Evolutionary conservation across 1,140 invertebrate genomes (phyloP), one percentile per base, ranked within the genome.

Genomic region (Aphaenogaster floridana): DNA sequence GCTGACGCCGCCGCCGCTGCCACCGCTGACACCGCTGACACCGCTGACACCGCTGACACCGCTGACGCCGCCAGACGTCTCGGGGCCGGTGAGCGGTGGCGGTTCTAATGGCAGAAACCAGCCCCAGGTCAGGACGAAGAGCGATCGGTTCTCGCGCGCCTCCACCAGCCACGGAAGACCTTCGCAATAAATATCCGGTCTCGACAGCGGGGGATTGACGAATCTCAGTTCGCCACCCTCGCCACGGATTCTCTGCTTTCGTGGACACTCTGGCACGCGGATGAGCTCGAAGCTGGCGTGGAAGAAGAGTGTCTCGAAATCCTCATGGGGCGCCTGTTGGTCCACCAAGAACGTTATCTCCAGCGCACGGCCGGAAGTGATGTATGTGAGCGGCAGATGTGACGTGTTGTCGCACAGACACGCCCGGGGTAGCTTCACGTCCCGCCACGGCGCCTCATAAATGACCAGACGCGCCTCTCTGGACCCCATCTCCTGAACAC

Each of bases 41-140:
- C 92, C 34, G 93, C 77, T 34, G 17, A 28, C 28, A 28, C 48
- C 4, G 50, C 63, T 7, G 36, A 5, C 39, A 39, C 63, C 17
- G 63, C 66, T 45, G 85, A 93, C 88, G 2, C 78, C 64, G 2
- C 59, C 6, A 15, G 48, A 11, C 21, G 48, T 42, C 0, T 84
- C 80, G 28, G 80, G 6, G 6, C 52, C 34, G 54, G 13, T 2
- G 0, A 48, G 1, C 2, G 63, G 69, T 0, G 63, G 69, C 0
- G 89, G 89, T 72, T 94, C 95, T 1, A 94, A 89, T 0, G 94
- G 94, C 64, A 95, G 81, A 80, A 97, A 96, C 90, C 96, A 96
- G 2, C 97, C 97, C 97, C 97, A 98, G 6, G 97, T 97, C 52
- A 97, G 94, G 28, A 98, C 95, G 89, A 97, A 98, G 1, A 98